Base-by-base conservation (phyloP, 2,113 vertebrate genomes). In the Seriola aureovittata region DNA sequence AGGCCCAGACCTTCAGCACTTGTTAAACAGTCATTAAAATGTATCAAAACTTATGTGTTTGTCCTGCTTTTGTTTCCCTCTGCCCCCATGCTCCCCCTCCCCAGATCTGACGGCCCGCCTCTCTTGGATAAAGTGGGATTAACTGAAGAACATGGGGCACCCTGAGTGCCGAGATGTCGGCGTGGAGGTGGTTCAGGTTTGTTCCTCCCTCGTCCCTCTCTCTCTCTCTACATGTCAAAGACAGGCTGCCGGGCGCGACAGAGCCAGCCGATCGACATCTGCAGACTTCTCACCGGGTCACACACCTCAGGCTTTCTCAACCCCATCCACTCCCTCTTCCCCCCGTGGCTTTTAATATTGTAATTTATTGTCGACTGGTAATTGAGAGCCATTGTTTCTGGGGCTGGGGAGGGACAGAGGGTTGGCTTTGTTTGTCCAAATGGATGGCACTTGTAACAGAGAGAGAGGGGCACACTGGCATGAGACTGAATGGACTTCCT, bases 91-190 rank as follows among this genome's bases (percentile, higher is more conserved):
- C 21, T 48, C 82, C 73, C 65, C 44, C 60, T 81, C 42, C 85
- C 17, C 92, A 97, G 96, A 97, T 93, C 95, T 96, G 91, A 96
- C 95, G 88, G 96, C 96, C 82, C 96, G 94, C 46, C 96, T 96
- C 65, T 96, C 96, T 62, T 97, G 96, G 96, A 95, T 96, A 87
- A 96, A 96, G 90, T 96, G 96, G 96, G 96, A 96, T 96, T 96
- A 95, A 92, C 58, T 34, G 81, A 12, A 71, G 58, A 65, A 44
- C 42, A 59, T 3, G 69, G 78, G 87, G 82, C 69, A 62, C 77
- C 82, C 29, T 4, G 5, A 32, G 81, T 74, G 36, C 23, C 75
- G 57, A 76, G 54, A 13, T 11, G 36, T 60, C 14, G 23, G 73
- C 1, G 1, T 36, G 16, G 23, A 38, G 67, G 71, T 73, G 75